phyloP scores from a whole-genome alignment of 1,140 invertebrate species.

The Orchestia grillus region DNA sequence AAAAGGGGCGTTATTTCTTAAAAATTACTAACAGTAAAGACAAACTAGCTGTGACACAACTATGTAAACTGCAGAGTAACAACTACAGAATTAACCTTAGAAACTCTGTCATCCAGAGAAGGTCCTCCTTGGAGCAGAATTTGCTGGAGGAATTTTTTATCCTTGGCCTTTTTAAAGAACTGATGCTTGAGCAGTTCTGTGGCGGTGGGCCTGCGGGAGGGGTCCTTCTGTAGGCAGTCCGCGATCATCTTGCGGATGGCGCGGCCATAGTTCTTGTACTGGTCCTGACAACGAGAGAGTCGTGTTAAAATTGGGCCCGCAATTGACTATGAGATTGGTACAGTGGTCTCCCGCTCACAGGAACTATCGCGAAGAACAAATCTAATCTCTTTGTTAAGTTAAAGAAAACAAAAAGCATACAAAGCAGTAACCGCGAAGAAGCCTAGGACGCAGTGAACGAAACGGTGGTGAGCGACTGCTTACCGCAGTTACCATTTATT shows the following conservation, averaged over 20 bases:
- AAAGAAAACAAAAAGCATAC: too few species aligned
- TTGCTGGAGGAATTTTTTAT: constrained; percentile 93
- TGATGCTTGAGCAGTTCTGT: constrained; percentile 98
- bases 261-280: constrained; percentile 98
- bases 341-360: too few species aligned
- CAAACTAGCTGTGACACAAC: background rate
- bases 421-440: too few species aligned
- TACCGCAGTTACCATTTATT: too few species aligned
- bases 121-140: constrained; percentile 89
- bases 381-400: too few species aligned
- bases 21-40: too few species aligned
- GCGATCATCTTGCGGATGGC: constrained; percentile 96
- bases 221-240: constrained; percentile 95
- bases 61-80: background rate
- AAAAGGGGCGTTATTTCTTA: too few species aligned
- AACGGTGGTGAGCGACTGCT: too few species aligned
- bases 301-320: background rate
- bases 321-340: background rate
- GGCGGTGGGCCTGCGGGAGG: constrained; percentile 93
- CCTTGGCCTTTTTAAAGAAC: constrained; percentile 99
- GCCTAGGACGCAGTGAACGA: too few species aligned
- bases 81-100: constrained; percentile 78
- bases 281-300: constrained; percentile 77
- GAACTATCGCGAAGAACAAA: too few species aligned
- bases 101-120: constrained; percentile 88